Evolutionary conservation across 1,140 invertebrate species (phyloP).

Genomic region (Leptinotarsa lineolata): DNA sequence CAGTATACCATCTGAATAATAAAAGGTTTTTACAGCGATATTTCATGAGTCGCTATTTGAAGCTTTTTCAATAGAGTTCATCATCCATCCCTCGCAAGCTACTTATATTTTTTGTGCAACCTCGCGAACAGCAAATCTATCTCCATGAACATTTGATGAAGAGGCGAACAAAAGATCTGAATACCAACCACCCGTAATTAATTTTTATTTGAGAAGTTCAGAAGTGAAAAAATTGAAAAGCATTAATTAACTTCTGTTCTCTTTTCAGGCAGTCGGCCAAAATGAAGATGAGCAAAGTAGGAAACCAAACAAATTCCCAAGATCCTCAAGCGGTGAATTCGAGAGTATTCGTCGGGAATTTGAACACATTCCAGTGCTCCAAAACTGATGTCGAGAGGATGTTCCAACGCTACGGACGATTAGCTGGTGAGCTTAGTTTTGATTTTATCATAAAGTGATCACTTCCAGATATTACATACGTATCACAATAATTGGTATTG

Average conservation of each 20-base stretch:
- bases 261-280: slow-evolving; percentile 53
- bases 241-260: slow-evolving; percentile 31
- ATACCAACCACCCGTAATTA: slow-evolving; percentile 10
- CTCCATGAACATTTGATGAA: neutral
- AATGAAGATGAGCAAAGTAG: slow-evolving; percentile 82
- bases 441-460: too few species aligned
- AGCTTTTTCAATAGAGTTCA: neutral
- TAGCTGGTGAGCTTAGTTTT: slow-evolving; percentile 67
- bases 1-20: too few species aligned
- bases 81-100: neutral
- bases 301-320: slow-evolving; percentile 85
- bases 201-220: slow-evolving; percentile 16
- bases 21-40: too few species aligned
- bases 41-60: neutral
- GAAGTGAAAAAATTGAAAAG: slow-evolving; percentile 13
- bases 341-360: slow-evolving; percentile 86
- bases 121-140: neutral
- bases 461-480: too few species aligned
- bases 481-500: too few species aligned
- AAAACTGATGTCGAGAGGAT: slow-evolving; percentile 87
- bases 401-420: slow-evolving; percentile 82
- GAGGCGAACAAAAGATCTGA: slow-evolving; percentile 6
- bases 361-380: slow-evolving; percentile 87
- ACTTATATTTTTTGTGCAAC: neutral
- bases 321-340: slow-evolving; percentile 87